Conservation (phyloP, 2,797 vertebrate species). For the Buphagus erythrorhynchus region DNA sequence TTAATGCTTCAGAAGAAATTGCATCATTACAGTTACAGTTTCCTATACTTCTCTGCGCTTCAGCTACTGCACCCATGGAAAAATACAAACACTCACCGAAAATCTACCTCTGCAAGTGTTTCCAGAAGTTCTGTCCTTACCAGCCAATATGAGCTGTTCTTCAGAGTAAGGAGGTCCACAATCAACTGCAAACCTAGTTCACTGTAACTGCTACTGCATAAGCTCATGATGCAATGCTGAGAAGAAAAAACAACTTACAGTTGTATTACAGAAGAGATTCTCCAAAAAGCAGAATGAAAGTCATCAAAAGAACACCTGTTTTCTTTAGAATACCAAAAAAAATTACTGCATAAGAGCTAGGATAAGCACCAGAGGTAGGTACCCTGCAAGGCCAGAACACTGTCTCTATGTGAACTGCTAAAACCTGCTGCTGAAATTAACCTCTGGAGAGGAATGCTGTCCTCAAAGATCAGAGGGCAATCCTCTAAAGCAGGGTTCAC, state of each 20-base stretch:
- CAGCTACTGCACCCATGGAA: not conserved
- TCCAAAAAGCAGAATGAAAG: not conserved
- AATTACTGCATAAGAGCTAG: not conserved
- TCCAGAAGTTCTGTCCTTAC: conserved; percentile 95
- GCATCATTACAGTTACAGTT: not conserved
- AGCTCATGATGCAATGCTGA: conserved; percentile 88
- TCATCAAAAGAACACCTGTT: not conserved
- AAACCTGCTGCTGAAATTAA: not conserved
- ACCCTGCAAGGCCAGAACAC: not conserved
- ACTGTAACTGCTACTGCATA: conserved; percentile 91
- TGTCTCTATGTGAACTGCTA: not conserved
- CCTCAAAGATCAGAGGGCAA: not conserved
- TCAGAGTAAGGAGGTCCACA: conserved; percentile 87
- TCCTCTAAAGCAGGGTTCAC: not conserved
- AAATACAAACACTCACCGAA: conserved; percentile 79
- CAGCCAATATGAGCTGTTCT: conserved; percentile 94
- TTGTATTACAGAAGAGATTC: not conserved
- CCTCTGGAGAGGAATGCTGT: not conserved
- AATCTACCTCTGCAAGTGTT: conserved; percentile 94
- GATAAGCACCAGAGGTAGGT: not conserved
- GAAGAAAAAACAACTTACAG: not conserved
- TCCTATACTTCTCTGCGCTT: not conserved
- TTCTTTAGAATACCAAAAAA: not conserved
- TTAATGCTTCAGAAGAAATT: not conserved
- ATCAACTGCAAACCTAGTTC: conserved; percentile 91